phyloP scores from a whole-genome alignment of 2,888 invertebrate genomes.

The Hanleya hanleyi region DNA sequence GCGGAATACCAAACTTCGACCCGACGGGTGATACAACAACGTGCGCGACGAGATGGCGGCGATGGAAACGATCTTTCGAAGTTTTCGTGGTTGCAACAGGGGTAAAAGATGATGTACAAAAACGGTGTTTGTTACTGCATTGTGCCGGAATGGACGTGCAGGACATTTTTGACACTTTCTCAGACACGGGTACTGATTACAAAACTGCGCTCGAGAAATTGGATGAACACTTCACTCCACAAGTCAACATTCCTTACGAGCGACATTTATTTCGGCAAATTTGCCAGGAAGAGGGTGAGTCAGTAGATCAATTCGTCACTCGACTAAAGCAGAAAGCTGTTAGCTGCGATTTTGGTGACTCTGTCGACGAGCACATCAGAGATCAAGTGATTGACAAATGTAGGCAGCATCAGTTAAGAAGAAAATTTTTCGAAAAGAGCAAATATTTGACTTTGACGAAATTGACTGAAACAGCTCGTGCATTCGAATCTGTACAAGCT shows the following conservation, averaged over 20 bases:
- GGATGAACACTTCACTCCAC: neutral
- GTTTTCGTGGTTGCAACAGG: slow-evolving; percentile 17
- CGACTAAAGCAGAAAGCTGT: slow-evolving; percentile 24
- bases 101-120: slow-evolving; percentile 17
- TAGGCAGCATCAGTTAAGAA: slow-evolving; percentile 6
- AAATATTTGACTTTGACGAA: slow-evolving; percentile 20
- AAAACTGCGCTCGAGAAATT: neutral
- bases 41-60: neutral
- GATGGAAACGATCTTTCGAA: slow-evolving; percentile 19
- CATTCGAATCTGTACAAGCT: neutral
- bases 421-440: slow-evolving; percentile 30
- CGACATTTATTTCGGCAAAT: slow-evolving; percentile 27
- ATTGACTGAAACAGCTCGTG: slow-evolving; percentile 24
- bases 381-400: slow-evolving; percentile 41
- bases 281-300: slow-evolving; percentile 22
- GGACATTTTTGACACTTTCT: slow-evolving; percentile 16
- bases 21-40: neutral
- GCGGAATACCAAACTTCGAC: neutral
- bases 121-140: slow-evolving; percentile 25
- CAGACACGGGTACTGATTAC: neutral
- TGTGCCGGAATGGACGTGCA: slow-evolving; percentile 32
- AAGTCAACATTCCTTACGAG: slow-evolving; percentile 8
- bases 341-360: slow-evolving; percentile 31
- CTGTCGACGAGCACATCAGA: slow-evolving; percentile 21
- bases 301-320: slow-evolving; percentile 33